Percentiles rank a stretch among this genome's conserved stretches.
phyloP scores from a whole-genome alignment of 2,113 vertebrate species.

The Lophochroa leadbeateri region DNA sequence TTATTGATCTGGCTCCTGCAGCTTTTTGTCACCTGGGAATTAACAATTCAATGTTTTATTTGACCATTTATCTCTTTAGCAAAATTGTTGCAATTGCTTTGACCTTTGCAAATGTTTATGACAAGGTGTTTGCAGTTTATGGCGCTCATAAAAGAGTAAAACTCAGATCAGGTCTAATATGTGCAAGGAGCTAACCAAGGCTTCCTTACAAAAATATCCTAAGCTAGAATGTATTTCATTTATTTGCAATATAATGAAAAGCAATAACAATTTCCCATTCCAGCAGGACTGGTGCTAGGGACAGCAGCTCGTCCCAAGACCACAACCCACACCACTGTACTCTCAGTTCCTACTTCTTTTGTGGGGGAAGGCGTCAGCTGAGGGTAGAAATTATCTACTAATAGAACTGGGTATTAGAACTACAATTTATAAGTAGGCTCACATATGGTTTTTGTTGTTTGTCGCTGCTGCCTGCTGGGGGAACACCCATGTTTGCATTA shows the following conservation, averaged over 20 bases:
- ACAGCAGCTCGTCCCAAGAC: background rate
- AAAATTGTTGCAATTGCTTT: constrained; percentile 74
- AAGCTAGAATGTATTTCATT: background rate
- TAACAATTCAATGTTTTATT: constrained; percentile 75
- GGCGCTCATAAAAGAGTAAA: constrained; percentile 17
- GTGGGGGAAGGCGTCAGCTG: background rate
- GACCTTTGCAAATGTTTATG: constrained; percentile 84
- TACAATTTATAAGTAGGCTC: background rate
- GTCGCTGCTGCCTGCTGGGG: background rate
- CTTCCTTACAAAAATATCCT: constrained; percentile 3
- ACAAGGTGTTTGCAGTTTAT: constrained; percentile 67
- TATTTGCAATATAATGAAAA: background rate
- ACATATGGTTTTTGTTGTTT: background rate
- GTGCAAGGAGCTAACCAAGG: background rate
- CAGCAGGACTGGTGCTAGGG: background rate
- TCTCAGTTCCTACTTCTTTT: background rate
- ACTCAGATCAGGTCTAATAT: background rate
- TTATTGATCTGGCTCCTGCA: constrained; percentile 70
- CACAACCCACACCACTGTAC: background rate
- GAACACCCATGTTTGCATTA: background rate
- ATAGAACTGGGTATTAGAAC: background rate
- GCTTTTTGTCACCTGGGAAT: constrained; percentile 71
- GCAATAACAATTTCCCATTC: background rate
- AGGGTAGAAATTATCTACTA: background rate
- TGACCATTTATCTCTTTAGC: constrained; percentile 79